These are phyloP conservation scores for Stenichneumon culpator DNA, from an alignment of 2,888 invertebrate species.

Conservation along the genomic window DNA sequence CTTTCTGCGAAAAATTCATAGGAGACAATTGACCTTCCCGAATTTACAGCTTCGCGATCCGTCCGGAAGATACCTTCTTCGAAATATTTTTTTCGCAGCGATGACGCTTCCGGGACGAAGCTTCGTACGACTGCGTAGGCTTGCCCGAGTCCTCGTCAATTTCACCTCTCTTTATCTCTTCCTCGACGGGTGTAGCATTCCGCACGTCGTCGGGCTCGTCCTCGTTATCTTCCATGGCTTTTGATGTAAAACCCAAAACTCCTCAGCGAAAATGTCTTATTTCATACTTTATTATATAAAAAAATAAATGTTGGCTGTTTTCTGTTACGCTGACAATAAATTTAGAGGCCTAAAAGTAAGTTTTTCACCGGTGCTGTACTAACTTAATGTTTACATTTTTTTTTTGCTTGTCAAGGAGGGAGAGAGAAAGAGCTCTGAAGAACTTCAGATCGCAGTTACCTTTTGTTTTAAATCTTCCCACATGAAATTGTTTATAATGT, in stretches of 20 bases:
- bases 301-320: constrained; percentile 8
- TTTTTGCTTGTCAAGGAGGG: constrained; percentile 36
- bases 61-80: constrained; percentile 40
- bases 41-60: background rate
- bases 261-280: background rate
- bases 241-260: background rate
- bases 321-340: constrained; percentile 32
- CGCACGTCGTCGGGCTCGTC: constrained; percentile 76
- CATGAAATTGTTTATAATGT: constrained; percentile 1
- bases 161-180: constrained; percentile 74
- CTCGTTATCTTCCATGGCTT: constrained; percentile 76
- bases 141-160: constrained; percentile 74
- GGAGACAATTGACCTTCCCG: background rate
- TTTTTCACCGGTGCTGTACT: constrained; percentile 18
- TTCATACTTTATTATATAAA: background rate
- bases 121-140: constrained; percentile 28
- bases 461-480: constrained; percentile 43
- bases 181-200: constrained; percentile 74
- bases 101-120: constrained; percentile 21
- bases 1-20: constrained; percentile 11
- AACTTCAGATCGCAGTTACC: constrained; percentile 36
- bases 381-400: constrained; percentile 46
- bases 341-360: constrained; percentile 63
- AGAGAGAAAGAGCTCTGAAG: background rate
- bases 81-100: constrained; percentile 62